These are phyloP conservation scores for Capitella teleta DNA, from an alignment of 1,140 invertebrate genomes.

Conservation along the genomic window DNA sequence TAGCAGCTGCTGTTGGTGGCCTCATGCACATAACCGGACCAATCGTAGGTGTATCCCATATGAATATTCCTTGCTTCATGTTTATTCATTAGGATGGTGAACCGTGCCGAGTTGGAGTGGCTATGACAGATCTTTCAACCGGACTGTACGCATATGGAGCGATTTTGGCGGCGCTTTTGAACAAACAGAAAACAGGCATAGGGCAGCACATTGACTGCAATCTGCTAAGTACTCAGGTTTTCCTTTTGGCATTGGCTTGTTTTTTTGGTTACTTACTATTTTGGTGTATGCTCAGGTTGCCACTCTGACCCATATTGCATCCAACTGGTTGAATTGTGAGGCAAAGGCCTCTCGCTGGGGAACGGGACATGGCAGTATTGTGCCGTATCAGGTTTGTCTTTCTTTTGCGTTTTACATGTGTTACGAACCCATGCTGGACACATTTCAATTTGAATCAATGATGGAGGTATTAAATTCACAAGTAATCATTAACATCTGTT, in stretches of 20 bases:
- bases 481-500: not conserved
- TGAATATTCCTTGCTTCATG: not conserved
- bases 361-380: constrained; percentile 85
- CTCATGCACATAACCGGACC: constrained; percentile 80
- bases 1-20: constrained; percentile 83
- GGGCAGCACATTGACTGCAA: constrained; percentile 91
- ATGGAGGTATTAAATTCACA: not conserved
- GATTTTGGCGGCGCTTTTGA: constrained; percentile 78
- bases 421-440: not conserved
- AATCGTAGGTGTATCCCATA: constrained; percentile 25
- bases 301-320: constrained; percentile 75
- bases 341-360: constrained; percentile 65
- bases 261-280: not conserved
- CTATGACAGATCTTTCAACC: constrained; percentile 83
- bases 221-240: constrained; percentile 75
- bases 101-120: constrained; percentile 84
- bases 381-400: constrained; percentile 67
- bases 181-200: constrained; percentile 60
- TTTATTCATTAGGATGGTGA: constrained; percentile 55
- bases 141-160: constrained; percentile 91
- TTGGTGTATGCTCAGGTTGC: constrained; percentile 47
- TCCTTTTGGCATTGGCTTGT: not conserved
- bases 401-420: not conserved
- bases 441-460: not conserved
- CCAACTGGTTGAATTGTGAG: constrained; percentile 79